Percentiles rank a stretch among this genome's conserved stretches.
Conservation (phyloP, 2,888 invertebrate species). For the Tenthredo distinguenda region DNA sequence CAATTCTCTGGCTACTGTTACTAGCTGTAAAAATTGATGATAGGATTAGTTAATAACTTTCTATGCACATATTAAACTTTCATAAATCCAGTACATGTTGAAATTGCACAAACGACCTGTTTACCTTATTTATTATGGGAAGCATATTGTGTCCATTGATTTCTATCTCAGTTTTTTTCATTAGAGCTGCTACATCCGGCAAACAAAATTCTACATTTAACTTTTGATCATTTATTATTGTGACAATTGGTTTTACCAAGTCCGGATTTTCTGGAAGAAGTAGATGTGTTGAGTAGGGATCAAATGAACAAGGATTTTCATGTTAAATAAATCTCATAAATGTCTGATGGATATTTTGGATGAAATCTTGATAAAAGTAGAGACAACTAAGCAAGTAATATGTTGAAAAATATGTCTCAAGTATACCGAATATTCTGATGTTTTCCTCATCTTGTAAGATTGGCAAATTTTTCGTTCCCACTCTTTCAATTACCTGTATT, state of each 20-base stretch:
- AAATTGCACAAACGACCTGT: conserved; percentile 18
- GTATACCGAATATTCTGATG: conserved; percentile 72
- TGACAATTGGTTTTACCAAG: conserved; percentile 72
- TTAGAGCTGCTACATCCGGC: conserved; percentile 67
- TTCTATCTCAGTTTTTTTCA: conserved; percentile 68
- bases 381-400: conserved; percentile 44
- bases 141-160: conserved; percentile 68
- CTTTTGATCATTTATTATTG: conserved; percentile 66
- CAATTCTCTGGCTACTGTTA: conserved; percentile 72
- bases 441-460: conserved; percentile 74
- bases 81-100: not conserved
- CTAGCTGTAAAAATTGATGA: conserved; percentile 63
- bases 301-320: not conserved
- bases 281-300: conserved; percentile 10
- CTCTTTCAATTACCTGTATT: conserved; percentile 72
- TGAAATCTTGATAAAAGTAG: not conserved
- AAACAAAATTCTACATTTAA: conserved; percentile 72
- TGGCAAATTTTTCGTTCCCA: conserved; percentile 72
- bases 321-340: not conserved
- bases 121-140: conserved; percentile 73
- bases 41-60: conserved; percentile 12
- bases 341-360: not conserved
- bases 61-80: not conserved
- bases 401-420: not conserved
- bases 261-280: conserved; percentile 73